Conservation (phyloP, 1,140 invertebrate species). For the Apis mellifera region Amel_HAv3.1 CM009940.2:1905001-1905500, state of each 20-base stretch:
- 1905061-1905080: slow-evolving; percentile 58
- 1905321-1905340: not conserved
- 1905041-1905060: not conserved
- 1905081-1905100: slow-evolving; percentile 52
- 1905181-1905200: slow-evolving; percentile 76
- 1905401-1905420: slow-evolving; percentile 51
- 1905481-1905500: slow-evolving; percentile 4
- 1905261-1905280: slow-evolving; percentile 77
- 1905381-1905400: slow-evolving; percentile 56
- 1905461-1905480: not conserved
- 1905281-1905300: slow-evolving; percentile 80
- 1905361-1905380: slow-evolving; percentile 42
- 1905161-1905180: slow-evolving; percentile 42
- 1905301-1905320: slow-evolving; percentile 56
- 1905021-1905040: slow-evolving; percentile 8
- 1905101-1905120: slow-evolving; percentile 42
- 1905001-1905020: not conserved
- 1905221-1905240: slow-evolving; percentile 61
- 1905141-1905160: not conserved
- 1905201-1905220: slow-evolving; percentile 65
- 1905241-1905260: slow-evolving; percentile 74
- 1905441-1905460: slow-evolving; percentile 14
- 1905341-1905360: slow-evolving; percentile 27
- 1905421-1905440: slow-evolving; percentile 20
- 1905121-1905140: too few species aligned